Base-by-base conservation (phyloP, 2,113 vertebrate genomes). In the Equus quagga region DNA sequence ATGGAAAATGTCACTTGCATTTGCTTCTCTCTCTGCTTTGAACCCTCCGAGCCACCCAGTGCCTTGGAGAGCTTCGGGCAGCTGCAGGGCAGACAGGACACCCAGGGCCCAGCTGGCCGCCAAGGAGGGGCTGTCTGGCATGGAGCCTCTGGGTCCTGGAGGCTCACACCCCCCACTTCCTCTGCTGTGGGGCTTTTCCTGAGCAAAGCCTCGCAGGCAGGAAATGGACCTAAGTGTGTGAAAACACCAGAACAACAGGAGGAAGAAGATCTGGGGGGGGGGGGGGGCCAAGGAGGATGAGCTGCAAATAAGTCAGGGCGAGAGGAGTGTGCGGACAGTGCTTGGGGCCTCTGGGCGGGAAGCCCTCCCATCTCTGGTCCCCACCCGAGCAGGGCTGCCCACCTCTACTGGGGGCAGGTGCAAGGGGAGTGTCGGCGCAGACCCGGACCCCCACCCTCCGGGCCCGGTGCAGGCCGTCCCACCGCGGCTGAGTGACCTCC, bases 191-290 rank as follows among this genome's bases (percentile, higher is more conserved):
- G 79, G 72, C 15, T 76, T 72, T 99, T 98, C 98, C 98, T 97
- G 97, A 98, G 72, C 31, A 12, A 89, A 92, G 97, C 92, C 96
- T 96, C 81, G 82, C 97, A 98, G 98, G 98, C 97, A 98, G 98
- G 98, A 98, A 98, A 89, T 56, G 54, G 95, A 96, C 98, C 88
- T 96, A 93, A 69, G 91, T 36, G 31, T 49, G 69, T 65, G 93
- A 93, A 98, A 98, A 98, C 97, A 96, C 89, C 96, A 97, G 97
- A 98, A 97, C 96, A 96, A 97, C 70, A 94, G 96, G 76, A 93
- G 93, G 96, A 92, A 98, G 97, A 75, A 73, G 84, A 51, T 91
- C 82, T 94, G 70, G 83, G 83, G 70, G 12, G 36, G 70, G 8
- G 36, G 36, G 19, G 23, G 1, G 96, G 84, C 70, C 24, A 62